Evolutionary conservation across 2,797 vertebrate genomes (phyloP), one percentile per base, ranked within the genome.

Genomic region (Danio choprae): DNA sequence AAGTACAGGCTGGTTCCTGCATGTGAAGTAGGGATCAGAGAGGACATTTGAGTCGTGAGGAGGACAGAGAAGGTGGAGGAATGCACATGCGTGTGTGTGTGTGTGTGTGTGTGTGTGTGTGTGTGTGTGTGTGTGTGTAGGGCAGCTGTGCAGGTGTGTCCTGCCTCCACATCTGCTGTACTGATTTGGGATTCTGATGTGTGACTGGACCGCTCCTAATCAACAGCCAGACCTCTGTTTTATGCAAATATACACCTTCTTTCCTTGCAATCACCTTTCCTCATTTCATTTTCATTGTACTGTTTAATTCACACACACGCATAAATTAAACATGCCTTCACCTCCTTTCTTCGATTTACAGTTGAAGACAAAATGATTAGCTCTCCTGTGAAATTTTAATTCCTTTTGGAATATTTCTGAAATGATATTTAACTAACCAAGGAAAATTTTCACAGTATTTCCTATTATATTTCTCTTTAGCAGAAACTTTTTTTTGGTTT

Each of bases 1-100:
- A 79, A 77, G 81, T 15, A 48, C 6, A 48, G 64, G 29, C 77
- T 70, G 64, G 36, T 53, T 29, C 41, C 16, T 64, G 50, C 8
- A 82, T 65, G 22, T 64, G 60, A 77, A 67, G 43, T 63, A 50
- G 53, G 84, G 87, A 91, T 90, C 85, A 90, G 90, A 90, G 83
- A 59, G 16, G 65, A 77, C 22, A 65, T 82, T 80, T 55, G n/a
- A 75, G 43, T 50, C 48, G 12, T 50, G 68, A 71, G 59, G 15
- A 12, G 11, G 16, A 44, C 20, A 55, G 79, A 53, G 41, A 40
- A 76, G 64, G 73, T 64, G 74, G 55, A 69, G 68, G 53, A 72
- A 77, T 43, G 20, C 16, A 56, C 59, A 67, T 53, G 40, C 53
- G 43, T 22, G 12, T 59, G 53, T 29, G 29, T 29, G 29, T 29